These are phyloP conservation scores for Solenodon paradoxus DNA, from an alignment of 2,113 vertebrate species.

Conservation along the genomic window DNA sequence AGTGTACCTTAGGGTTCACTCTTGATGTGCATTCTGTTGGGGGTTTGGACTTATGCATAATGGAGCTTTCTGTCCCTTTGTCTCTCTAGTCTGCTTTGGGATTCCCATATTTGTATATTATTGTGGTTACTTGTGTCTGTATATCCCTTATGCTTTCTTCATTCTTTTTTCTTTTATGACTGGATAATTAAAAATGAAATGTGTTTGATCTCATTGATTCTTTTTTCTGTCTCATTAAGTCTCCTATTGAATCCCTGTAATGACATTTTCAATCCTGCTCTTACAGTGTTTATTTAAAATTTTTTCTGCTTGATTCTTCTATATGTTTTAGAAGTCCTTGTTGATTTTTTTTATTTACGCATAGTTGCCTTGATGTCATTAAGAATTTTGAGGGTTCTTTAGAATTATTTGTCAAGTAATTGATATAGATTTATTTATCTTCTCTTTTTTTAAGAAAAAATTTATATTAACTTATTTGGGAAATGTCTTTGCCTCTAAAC, in stretches of 20 bases:
- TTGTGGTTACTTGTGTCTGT: neutral
- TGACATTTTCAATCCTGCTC: neutral
- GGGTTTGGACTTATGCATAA: too few relatives aligned
- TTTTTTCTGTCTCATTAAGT: neutral
- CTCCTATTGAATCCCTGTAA: neutral
- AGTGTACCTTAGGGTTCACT: too few relatives aligned
- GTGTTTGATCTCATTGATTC: neutral
- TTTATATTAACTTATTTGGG: neutral
- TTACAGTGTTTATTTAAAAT: neutral
- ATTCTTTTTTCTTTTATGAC: neutral
- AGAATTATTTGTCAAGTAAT: neutral
- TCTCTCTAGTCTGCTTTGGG: neutral
- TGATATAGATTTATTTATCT: neutral
- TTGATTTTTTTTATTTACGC: neutral
- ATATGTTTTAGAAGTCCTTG: neutral
- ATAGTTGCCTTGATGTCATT: neutral
- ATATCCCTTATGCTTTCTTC: neutral
- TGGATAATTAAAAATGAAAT: neutral
- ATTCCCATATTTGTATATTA: neutral
- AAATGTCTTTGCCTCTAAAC: neutral
- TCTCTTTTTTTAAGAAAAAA: neutral
- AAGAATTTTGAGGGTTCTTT: neutral
- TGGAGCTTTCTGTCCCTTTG: neutral
- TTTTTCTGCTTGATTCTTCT: neutral
- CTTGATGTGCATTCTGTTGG: too few relatives aligned